phyloP scores from a whole-genome alignment of 2,888 invertebrate genomes.

The Pandemis corylana region DNA sequence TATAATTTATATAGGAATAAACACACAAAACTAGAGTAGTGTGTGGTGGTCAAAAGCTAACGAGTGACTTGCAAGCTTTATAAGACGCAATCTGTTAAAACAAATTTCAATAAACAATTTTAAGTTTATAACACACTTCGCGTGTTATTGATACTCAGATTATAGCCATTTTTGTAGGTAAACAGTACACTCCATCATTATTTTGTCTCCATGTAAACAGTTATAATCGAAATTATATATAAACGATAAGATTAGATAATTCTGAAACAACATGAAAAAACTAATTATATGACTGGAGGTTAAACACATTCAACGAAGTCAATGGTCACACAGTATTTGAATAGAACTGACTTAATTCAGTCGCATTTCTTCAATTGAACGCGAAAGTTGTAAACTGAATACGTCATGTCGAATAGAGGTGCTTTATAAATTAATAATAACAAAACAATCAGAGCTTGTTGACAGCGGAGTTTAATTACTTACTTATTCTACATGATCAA shows the following conservation, averaged over 20 bases:
- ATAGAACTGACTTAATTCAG: slow-evolving; percentile 36
- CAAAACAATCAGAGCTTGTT: neutral
- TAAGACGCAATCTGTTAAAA: no score
- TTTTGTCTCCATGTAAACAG: neutral
- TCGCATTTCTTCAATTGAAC: slow-evolving; percentile 20
- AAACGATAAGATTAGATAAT: slow-evolving; percentile 27
- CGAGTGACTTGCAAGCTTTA: no score
- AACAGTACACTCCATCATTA: neutral
- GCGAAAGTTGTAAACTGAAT: slow-evolving; percentile 19
- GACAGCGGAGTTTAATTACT: neutral
- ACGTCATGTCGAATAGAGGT: slow-evolving; percentile 50
- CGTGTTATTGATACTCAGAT: no score
- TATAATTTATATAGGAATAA: no score
- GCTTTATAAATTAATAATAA: slow-evolving; percentile 1
- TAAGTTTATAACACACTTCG: no score
- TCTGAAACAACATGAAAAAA: slow-evolving; percentile 13
- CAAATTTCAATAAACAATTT: no score
- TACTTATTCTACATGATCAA: neutral
- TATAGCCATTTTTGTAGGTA: neutral
- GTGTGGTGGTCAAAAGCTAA: no score
- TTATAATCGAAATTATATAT: slow-evolving; percentile 7
- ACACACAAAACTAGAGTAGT: no score
- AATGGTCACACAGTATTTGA: slow-evolving; percentile 39
- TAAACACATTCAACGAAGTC: slow-evolving; percentile 39
- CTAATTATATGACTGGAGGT: slow-evolving; percentile 22